These are phyloP conservation scores for Toxostoma redivivum DNA, from an alignment of 2,113 vertebrate species.

Conservation along the genomic window DNA sequence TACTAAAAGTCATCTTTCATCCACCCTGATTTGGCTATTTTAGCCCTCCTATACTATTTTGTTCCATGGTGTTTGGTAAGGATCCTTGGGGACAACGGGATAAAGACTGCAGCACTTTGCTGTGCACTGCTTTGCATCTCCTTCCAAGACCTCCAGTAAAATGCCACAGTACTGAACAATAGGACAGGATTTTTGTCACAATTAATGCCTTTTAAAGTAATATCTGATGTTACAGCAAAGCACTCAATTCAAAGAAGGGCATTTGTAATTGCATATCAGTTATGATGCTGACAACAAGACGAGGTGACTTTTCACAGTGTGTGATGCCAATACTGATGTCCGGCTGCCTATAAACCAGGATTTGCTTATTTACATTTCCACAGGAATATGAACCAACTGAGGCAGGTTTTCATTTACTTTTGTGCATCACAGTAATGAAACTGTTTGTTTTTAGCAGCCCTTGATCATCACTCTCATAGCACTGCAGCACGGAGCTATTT, in stretches of 20 bases:
- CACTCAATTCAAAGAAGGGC: not conserved
- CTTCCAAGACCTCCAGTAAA: not conserved
- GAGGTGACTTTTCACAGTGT: not conserved
- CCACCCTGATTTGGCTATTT: not conserved
- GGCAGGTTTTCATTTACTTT: not conserved
- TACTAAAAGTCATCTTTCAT: not conserved
- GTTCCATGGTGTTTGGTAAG: not conserved
- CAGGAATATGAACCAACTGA: not conserved
- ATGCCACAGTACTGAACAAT: not conserved
- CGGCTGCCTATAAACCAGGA: not conserved
- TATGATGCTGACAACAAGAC: not conserved
- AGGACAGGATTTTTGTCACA: not conserved
- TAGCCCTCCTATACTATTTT: not conserved
- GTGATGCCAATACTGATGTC: not conserved
- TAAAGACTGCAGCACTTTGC: not conserved
- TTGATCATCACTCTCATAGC: not conserved
- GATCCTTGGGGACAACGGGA: fast-evolving
- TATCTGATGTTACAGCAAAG: not conserved
- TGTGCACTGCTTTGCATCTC: not conserved
- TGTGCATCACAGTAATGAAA: not conserved
- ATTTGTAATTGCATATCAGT: not conserved
- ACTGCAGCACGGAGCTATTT: not conserved
- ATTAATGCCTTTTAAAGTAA: not conserved
- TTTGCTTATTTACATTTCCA: not conserved
- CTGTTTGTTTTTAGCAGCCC: not conserved